phyloP scores from a whole-genome alignment of 2,888 invertebrate species.

The Mythimna loreyi region DNA sequence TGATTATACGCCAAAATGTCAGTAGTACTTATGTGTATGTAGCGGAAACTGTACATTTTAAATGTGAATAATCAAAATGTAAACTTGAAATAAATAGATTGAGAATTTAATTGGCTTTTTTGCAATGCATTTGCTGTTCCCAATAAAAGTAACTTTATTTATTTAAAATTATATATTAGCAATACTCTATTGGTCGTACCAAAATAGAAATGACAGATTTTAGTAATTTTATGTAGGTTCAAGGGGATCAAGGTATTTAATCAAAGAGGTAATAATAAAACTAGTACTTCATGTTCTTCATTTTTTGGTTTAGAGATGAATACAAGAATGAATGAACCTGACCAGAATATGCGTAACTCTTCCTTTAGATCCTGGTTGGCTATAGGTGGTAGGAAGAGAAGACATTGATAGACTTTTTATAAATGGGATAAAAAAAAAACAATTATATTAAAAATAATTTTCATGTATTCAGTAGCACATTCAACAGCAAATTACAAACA shows the following conservation, averaged over 20 bases:
- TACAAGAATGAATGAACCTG: neutral
- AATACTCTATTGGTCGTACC: too few relatives aligned
- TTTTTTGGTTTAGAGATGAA: too few relatives aligned
- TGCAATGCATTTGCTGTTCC: neutral
- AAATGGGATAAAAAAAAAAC: slow-evolving; percentile 15
- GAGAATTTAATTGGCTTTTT: slow-evolving; percentile 42
- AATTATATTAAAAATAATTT: slow-evolving; percentile 2
- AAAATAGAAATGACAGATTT: too few relatives aligned
- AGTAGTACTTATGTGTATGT: slow-evolving; percentile 64
- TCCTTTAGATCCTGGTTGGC: too few relatives aligned
- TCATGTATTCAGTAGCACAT: slow-evolving; percentile 46
- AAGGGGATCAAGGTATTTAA: too few relatives aligned
- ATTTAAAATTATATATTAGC: too few relatives aligned
- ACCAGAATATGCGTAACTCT: neutral
- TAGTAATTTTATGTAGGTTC: too few relatives aligned
- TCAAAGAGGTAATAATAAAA: too few relatives aligned
- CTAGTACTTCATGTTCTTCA: too few relatives aligned
- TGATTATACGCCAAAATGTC: slow-evolving; percentile 64
- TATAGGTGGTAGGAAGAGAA: too few relatives aligned
- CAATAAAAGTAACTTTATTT: too few relatives aligned
- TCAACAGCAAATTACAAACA: slow-evolving; percentile 23
- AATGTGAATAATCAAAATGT: slow-evolving; percentile 66
- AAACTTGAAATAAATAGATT: slow-evolving; percentile 71
- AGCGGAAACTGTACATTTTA: slow-evolving; percentile 66
- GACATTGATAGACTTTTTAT: neutral